Evolutionary conservation across 64 coral and sea anemone genomes (phyloP).

Genomic region (Montipora efflorescens): DNA sequence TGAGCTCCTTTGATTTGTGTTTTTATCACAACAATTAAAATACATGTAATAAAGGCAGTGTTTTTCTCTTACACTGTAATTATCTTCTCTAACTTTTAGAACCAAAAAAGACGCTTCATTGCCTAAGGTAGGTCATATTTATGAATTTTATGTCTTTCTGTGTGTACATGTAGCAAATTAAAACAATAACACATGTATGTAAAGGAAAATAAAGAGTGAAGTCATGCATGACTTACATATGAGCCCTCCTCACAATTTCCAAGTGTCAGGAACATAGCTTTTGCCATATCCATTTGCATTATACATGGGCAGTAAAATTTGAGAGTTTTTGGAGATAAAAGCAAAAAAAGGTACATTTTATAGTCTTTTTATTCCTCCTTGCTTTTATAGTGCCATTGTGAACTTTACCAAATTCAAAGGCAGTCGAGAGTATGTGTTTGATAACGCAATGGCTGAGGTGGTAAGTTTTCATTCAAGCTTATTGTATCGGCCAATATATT

Average conservation of each 20-base stretch:
- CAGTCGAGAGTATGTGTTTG: constrained; percentile 67
- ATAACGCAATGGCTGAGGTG: constrained; percentile 75
- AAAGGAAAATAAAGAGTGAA: no score
- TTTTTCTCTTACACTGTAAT: background rate
- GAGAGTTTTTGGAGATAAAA: no score
- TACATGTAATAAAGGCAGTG: background rate
- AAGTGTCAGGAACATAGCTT: no score
- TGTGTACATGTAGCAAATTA: no score
- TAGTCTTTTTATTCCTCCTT: background rate
- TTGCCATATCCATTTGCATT: no score
- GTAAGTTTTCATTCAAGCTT: constrained; percentile 26
- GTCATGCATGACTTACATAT: no score
- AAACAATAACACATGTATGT: background rate
- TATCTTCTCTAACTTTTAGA: constrained; percentile 51
- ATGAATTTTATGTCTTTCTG: background rate
- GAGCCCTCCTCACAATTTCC: no score
- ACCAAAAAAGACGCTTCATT: constrained; percentile 82
- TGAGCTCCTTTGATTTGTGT: no score
- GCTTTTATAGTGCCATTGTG: constrained; percentile 74
- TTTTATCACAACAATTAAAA: no score
- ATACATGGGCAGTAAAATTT: no score
- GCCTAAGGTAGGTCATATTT: constrained; percentile 57
- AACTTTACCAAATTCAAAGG: constrained; percentile 91
- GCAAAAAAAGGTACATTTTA: no score
- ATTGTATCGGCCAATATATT: no score